phyloP scores from a whole-genome alignment of 2,797 vertebrate genomes.

The Novumbra hubbsi region DNA sequence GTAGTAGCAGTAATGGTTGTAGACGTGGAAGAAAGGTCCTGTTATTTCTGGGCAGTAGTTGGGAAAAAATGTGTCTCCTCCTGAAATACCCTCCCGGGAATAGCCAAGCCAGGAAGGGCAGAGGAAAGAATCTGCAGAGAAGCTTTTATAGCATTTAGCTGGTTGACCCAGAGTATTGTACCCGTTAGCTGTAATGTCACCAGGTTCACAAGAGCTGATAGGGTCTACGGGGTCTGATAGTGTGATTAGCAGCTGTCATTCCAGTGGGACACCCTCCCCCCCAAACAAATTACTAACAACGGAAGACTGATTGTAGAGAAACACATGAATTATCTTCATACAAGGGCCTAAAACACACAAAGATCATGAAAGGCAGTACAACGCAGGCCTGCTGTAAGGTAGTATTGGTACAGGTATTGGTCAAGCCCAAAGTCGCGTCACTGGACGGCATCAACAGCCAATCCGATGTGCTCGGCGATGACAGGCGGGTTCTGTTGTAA shows the following conservation, averaged over 20 bases:
- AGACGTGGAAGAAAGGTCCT: too few relatives aligned
- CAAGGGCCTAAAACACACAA: too few relatives aligned
- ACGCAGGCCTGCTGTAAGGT: neutral
- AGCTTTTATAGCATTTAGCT: neutral
- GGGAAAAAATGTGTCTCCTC: too few relatives aligned
- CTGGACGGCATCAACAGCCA: neutral
- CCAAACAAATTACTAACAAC: too few relatives aligned
- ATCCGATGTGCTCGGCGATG: neutral
- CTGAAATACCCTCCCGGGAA: neutral
- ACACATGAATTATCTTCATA: too few relatives aligned
- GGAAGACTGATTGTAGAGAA: too few relatives aligned
- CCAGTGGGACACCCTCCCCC: too few relatives aligned
- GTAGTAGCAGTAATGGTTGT: too few relatives aligned
- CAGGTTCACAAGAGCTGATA: neutral
- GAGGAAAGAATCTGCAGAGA: neutral
- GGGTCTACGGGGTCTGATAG: too few relatives aligned
- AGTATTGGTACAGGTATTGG: neutral
- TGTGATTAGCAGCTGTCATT: too few relatives aligned
- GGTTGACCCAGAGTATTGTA: neutral
- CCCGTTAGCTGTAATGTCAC: neutral
- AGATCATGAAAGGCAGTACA: too few relatives aligned
- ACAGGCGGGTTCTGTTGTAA: neutral
- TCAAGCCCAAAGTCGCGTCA: neutral
- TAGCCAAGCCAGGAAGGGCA: neutral
- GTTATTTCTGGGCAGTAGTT: too few relatives aligned